These are phyloP conservation scores for Oedothorax gibbosus DNA, from an alignment of 1,140 invertebrate genomes.

Conservation along the genomic window DNA sequence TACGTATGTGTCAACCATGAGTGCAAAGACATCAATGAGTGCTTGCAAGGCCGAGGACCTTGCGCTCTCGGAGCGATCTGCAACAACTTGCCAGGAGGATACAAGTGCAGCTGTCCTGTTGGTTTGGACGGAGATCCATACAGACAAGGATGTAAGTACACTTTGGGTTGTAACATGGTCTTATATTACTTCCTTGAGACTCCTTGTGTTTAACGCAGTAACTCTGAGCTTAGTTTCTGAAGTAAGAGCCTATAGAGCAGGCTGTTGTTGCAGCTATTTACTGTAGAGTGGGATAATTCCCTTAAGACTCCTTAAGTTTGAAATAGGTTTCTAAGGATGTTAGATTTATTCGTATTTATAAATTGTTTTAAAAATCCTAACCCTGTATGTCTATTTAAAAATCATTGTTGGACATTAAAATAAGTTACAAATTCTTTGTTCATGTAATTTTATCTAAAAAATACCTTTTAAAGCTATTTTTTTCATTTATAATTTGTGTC, in stretches of 20 bases:
- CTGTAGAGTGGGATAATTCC: too few species aligned
- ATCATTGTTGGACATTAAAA: not conserved
- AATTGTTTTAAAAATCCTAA: not conserved
- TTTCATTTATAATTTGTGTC: not conserved
- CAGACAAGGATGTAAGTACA: slow-evolving; percentile 57
- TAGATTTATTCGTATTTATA: slow-evolving; percentile 10
- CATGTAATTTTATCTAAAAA: not conserved
- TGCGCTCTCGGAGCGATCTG: slow-evolving; percentile 87
- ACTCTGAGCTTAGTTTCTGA: too few species aligned
- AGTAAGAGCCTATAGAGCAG: too few species aligned
- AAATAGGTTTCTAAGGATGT: too few species aligned
- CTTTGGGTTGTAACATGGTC: too few species aligned
- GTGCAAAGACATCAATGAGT: slow-evolving; percentile 67
- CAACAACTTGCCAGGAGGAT: slow-evolving; percentile 86
- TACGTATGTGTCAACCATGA: slow-evolving; percentile 67
- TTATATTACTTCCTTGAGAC: too few species aligned
- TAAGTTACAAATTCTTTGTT: not conserved
- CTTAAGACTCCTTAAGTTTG: too few species aligned
- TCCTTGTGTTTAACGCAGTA: too few species aligned
- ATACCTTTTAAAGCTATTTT: not conserved
- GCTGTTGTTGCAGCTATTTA: too few species aligned
- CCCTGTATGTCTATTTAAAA: not conserved
- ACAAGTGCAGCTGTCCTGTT: slow-evolving; percentile 85
- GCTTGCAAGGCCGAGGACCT: slow-evolving; percentile 63
- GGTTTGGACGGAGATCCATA: slow-evolving; percentile 66